Percentiles rank a stretch among this genome's conserved stretches.
These are phyloP conservation scores for Carposina sasakii DNA, from an alignment of 1,140 invertebrate genomes.

Conservation along the genomic window DNA sequence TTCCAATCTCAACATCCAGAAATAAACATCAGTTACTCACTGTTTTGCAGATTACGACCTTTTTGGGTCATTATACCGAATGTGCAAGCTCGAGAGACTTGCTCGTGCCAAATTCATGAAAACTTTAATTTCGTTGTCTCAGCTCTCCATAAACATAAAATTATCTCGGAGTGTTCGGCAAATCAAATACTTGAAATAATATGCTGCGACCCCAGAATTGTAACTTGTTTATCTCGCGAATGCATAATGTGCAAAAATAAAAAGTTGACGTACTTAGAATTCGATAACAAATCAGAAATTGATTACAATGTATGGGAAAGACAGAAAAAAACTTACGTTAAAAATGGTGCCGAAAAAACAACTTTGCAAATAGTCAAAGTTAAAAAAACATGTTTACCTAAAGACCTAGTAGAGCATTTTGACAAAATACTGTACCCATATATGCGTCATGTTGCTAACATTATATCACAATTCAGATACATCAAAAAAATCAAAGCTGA, in stretches of 20 bases:
- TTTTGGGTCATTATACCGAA: conserved; percentile 5
- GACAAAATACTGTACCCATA: neutral
- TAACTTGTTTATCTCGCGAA: neutral
- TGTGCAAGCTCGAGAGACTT: neutral
- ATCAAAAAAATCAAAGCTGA: conserved; percentile 5
- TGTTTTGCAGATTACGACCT: conserved; percentile 1
- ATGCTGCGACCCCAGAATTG: neutral
- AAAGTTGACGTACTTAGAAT: neutral
- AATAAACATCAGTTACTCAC: conserved; percentile 4
- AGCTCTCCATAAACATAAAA: neutral
- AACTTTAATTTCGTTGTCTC: neutral
- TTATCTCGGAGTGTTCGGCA: neutral
- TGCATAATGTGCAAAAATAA: neutral
- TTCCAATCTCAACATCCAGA: neutral
- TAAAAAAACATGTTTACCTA: neutral
- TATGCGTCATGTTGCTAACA: neutral
- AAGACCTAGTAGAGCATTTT: neutral
- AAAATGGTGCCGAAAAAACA: neutral
- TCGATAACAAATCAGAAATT: neutral
- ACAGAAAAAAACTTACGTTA: neutral
- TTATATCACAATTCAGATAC: neutral
- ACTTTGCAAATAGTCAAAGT: neutral
- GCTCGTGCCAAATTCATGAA: conserved; percentile 1
- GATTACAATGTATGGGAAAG: neutral
- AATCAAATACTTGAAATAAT: neutral